A percentile compares a stretch with the other conserved stretches of the same genome.
Conservation (phyloP, 2,888 invertebrate genomes). For the Ptychoptera contaminata region DNA sequence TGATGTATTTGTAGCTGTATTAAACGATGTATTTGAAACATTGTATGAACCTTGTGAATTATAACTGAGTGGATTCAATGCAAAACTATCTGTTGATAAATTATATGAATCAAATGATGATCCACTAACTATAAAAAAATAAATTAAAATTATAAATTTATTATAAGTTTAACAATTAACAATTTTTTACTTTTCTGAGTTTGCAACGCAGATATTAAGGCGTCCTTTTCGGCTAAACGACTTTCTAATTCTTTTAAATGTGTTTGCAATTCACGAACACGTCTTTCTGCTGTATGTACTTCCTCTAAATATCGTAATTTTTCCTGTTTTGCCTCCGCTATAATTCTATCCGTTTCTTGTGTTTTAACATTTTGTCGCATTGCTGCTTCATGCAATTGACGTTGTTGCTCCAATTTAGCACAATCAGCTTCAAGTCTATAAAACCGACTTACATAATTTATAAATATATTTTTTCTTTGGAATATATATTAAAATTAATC, state of each 20-base stretch:
- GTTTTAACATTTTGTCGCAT: slow-evolving; percentile 53
- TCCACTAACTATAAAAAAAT: slow-evolving; percentile 12
- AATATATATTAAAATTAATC: background rate
- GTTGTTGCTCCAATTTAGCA: slow-evolving; percentile 43
- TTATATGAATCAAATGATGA: slow-evolving; percentile 15
- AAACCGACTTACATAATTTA: slow-evolving; percentile 1
- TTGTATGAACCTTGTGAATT: slow-evolving; percentile 14
- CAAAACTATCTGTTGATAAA: slow-evolving; percentile 13
- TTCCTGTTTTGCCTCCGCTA: slow-evolving; percentile 72
- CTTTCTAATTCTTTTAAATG: slow-evolving; percentile 77
- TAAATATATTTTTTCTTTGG: background rate
- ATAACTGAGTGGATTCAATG: slow-evolving; percentile 11
- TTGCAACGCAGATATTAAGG: slow-evolving; percentile 78
- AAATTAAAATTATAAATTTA: background rate
- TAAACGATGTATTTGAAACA: slow-evolving; percentile 13
- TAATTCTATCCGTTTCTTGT: slow-evolving; percentile 60
- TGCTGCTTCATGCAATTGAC: slow-evolving; percentile 67
- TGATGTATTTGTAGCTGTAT: slow-evolving; percentile 11
- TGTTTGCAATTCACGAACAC: slow-evolving; percentile 71
- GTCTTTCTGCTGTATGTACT: slow-evolving; percentile 69
- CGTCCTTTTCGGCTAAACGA: slow-evolving; percentile 75
- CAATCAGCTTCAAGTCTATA: slow-evolving; percentile 48
- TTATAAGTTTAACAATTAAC: background rate
- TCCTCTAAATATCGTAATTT: slow-evolving; percentile 82
- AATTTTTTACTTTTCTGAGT: slow-evolving; percentile 35